Evolutionary conservation across 1,140 invertebrate species (phyloP).

Genomic region (Meloidogyne floridensis): DNA sequence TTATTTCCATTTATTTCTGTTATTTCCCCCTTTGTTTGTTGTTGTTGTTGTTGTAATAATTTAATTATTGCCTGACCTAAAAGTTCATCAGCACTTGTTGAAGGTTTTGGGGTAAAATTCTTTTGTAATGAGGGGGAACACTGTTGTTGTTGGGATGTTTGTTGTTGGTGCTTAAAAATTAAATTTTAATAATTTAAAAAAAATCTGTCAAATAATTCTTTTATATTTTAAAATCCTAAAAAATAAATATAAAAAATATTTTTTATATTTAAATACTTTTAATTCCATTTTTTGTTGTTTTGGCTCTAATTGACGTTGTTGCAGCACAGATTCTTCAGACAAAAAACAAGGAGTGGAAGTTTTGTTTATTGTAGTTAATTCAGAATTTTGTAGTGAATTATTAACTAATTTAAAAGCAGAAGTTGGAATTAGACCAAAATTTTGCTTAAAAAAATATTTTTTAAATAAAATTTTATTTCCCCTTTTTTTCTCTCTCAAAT

Average conservation of each 20-base stretch:
- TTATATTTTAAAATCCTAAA: too few species aligned
- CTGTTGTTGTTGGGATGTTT: too few species aligned
- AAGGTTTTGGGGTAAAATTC: conserved; percentile 15
- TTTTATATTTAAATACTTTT: background rate
- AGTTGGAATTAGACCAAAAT: background rate
- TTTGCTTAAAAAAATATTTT: background rate
- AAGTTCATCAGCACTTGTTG: conserved; percentile 24
- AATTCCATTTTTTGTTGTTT: background rate
- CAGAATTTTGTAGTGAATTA: background rate
- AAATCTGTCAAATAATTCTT: background rate
- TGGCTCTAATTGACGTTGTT: background rate
- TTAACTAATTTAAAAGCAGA: conserved; percentile 8
- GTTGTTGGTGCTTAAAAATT: background rate
- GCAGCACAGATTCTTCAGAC: background rate
- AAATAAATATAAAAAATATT: too few species aligned
- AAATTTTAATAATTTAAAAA: background rate
- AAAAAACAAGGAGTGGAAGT: background rate
- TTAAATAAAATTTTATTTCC: too few species aligned
- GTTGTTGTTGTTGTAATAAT: conserved; percentile 8
- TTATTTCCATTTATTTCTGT: background rate
- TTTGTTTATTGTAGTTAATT: background rate
- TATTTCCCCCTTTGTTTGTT: background rate
- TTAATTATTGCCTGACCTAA: conserved; percentile 18
- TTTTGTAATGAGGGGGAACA: conserved; percentile 1
- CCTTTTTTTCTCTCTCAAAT: background rate